Percentiles rank a stretch among this genome's conserved stretches.
Evolutionary conservation across 2,888 invertebrate genomes (phyloP).

Genomic region (Rutpela maculata): DNA sequence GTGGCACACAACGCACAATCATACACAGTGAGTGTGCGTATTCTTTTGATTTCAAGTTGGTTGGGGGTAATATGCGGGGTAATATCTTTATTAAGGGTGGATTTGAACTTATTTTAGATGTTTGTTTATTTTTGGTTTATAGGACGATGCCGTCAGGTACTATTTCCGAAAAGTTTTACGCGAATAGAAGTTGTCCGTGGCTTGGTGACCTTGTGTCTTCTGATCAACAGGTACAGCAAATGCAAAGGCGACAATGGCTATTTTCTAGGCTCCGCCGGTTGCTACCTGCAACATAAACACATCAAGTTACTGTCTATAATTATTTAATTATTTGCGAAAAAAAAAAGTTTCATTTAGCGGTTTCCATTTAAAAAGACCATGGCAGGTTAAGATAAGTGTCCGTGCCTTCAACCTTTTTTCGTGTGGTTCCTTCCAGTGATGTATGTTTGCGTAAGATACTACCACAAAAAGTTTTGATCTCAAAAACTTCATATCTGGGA

Average conservation of each 20-base stretch:
- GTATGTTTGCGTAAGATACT: too few species aligned
- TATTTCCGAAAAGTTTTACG: constrained; percentile 41
- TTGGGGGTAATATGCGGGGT: constrained; percentile 1
- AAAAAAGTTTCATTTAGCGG: too few species aligned
- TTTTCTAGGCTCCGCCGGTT: constrained; percentile 69
- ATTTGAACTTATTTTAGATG: constrained; percentile 42
- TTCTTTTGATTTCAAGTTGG: constrained; percentile 31
- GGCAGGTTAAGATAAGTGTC: too few species aligned
- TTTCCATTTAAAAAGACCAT: too few species aligned
- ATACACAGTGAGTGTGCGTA: constrained; percentile 32
- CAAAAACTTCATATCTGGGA: too few species aligned
- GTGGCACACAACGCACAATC: constrained; percentile 43
- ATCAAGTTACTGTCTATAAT: too few species aligned
- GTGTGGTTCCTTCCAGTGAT: too few species aligned
- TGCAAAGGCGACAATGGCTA: constrained; percentile 75
- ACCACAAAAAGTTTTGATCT: too few species aligned
- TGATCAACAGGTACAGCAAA: constrained; percentile 71
- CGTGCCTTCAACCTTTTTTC: too few species aligned
- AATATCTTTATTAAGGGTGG: constrained; percentile 21
- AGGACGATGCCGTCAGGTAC: constrained; percentile 61
- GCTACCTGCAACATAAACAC: constrained; percentile 68
- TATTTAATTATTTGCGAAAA: too few species aligned
- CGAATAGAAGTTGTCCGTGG: constrained; percentile 46
- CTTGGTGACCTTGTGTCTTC: constrained; percentile 46
- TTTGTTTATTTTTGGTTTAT: constrained; percentile 54